A percentile compares a stretch with the other conserved stretches of the same genome.
Evolutionary conservation across 2,113 vertebrate species (phyloP).

Genomic region (Labeo catla): DNA sequence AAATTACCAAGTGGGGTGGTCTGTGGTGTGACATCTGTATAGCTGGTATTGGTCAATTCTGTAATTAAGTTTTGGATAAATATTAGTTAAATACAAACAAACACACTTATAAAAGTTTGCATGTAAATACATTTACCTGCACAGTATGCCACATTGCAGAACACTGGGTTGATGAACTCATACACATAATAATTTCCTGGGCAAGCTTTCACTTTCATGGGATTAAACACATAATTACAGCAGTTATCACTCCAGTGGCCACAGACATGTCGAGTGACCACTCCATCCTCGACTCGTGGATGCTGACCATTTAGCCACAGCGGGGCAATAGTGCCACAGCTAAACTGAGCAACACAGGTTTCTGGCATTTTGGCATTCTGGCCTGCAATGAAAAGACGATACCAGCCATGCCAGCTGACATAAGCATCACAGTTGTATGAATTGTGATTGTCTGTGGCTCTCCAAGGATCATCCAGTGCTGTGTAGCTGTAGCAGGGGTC

Average conservation of each 20-base stretch:
- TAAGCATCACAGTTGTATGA: constrained; percentile 20
- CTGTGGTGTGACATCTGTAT: neutral
- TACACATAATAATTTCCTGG: constrained; percentile 37
- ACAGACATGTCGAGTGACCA: constrained; percentile 23
- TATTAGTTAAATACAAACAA: neutral
- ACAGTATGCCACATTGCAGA: neutral
- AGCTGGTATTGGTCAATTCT: neutral
- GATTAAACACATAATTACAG: constrained; percentile 21
- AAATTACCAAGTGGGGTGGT: neutral
- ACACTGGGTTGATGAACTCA: constrained; percentile 9
- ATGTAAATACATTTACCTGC: constrained; percentile 28
- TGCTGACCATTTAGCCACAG: constrained; percentile 43
- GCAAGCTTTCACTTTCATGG: constrained; percentile 36
- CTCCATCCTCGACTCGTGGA: constrained; percentile 12
- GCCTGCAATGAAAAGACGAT: constrained; percentile 27
- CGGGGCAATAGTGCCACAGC: constrained; percentile 19
- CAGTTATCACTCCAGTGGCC: constrained; percentile 30
- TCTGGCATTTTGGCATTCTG: constrained; percentile 30
- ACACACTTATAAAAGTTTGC: neutral
- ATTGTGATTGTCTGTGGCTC: neutral
- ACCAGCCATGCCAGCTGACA: constrained; percentile 36
- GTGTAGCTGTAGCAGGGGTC: constrained; percentile 30
- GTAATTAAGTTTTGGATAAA: constrained; percentile 3
- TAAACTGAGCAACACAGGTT: neutral
- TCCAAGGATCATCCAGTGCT: constrained; percentile 26